Evolutionary conservation across 2,888 invertebrate species (phyloP).

Genomic region (Imbricaverruca yamaguchii): DNA sequence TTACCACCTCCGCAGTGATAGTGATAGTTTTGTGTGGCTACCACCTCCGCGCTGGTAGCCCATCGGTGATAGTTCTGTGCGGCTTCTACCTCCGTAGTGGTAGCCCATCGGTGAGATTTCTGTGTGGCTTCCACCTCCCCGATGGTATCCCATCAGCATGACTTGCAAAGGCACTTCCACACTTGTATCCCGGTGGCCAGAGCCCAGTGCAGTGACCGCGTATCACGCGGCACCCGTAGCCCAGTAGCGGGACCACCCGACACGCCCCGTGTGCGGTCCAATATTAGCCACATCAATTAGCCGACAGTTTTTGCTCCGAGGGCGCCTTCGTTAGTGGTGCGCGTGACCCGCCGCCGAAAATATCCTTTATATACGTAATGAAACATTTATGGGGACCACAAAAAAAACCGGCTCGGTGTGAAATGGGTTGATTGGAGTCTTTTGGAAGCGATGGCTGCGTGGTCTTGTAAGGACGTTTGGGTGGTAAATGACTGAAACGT

Average conservation of each 20-base stretch:
- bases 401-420: neutral
- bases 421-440: slow-evolving; percentile 9
- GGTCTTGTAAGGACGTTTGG: neutral
- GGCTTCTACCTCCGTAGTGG: no score
- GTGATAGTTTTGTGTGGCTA: no score
- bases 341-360: slow-evolving; percentile 2
- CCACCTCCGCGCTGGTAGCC: no score
- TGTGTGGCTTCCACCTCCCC: no score
- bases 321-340: slow-evolving; percentile 1
- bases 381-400: neutral
- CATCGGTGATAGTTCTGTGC: no score
- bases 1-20: no score
- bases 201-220: no score
- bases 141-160: no score
- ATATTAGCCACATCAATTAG: slow-evolving; percentile 18
- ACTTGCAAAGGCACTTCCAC: no score
- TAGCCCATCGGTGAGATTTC: no score
- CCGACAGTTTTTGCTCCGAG: neutral
- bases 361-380: slow-evolving; percentile 15
- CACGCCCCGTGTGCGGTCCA: neutral
- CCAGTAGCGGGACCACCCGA: slow-evolving; percentile 13
- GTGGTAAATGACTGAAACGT: neutral
- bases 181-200: no score
- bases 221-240: neutral
- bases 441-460: neutral